These are phyloP conservation scores for Anthoptus insignis DNA, from an alignment of 2,888 invertebrate species.

Conservation along the genomic window DNA sequence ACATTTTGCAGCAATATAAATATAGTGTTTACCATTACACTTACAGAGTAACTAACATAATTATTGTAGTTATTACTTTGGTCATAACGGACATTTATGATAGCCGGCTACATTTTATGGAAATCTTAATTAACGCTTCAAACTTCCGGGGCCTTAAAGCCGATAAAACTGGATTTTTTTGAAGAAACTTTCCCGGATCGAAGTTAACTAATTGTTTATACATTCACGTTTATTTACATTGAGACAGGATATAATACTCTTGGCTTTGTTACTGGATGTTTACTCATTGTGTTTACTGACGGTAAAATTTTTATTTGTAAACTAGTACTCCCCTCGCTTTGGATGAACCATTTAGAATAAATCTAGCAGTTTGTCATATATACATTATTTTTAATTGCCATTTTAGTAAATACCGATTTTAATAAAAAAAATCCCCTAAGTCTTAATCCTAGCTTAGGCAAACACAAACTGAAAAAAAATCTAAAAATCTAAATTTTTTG, in stretches of 20 bases:
- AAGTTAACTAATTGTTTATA: constrained; percentile 66
- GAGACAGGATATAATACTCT: constrained; percentile 68
- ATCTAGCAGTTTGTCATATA: too few relatives aligned
- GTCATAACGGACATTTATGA: background rate
- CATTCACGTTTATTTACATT: constrained; percentile 73
- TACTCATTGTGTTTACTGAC: background rate
- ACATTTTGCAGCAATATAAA: too few relatives aligned
- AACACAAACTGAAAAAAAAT: too few relatives aligned
- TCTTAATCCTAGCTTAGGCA: too few relatives aligned
- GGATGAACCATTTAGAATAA: too few relatives aligned
- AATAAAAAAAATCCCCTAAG: too few relatives aligned
- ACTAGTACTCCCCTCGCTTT: too few relatives aligned
- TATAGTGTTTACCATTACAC: too few relatives aligned
- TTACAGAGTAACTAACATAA: too few relatives aligned
- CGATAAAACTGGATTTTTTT: constrained; percentile 51
- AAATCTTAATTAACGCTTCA: constrained; percentile 61
- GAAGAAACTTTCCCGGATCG: constrained; percentile 53
- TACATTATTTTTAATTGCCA: too few relatives aligned
- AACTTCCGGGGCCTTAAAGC: constrained; percentile 57
- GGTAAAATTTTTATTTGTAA: background rate
- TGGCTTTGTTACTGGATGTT: constrained; percentile 62
- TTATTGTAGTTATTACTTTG: background rate
- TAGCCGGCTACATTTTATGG: constrained; percentile 45
- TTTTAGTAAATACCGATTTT: too few relatives aligned
- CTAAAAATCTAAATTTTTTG: too few relatives aligned